phyloP scores from a whole-genome alignment of 2,113 vertebrate genomes.

The Gymnarchus niloticus region DNA sequence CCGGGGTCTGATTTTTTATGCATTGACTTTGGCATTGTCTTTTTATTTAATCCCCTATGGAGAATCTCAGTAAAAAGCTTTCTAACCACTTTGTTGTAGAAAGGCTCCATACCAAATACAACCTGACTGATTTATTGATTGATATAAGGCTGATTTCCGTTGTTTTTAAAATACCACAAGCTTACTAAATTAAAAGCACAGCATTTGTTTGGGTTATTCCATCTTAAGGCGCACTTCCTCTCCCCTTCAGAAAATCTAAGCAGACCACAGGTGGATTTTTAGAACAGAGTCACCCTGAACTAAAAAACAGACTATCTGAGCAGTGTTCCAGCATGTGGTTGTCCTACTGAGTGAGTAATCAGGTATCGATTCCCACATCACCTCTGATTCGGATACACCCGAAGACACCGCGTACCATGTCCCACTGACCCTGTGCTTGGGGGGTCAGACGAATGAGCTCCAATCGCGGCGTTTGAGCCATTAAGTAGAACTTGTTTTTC shows the following conservation, averaged over 20 bases:
- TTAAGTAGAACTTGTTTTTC: constrained; percentile 2
- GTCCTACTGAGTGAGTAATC: constrained; percentile 43
- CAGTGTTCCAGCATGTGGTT: constrained; percentile 5
- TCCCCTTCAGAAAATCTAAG: neutral
- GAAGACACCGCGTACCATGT: neutral
- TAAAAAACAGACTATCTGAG: neutral
- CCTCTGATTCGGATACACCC: constrained; percentile 23
- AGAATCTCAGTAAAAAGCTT: neutral
- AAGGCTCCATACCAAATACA: neutral
- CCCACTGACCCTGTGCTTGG: neutral
- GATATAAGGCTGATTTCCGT: neutral
- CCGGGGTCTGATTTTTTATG: neutral
- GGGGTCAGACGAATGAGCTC: neutral
- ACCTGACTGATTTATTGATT: constrained; percentile 15
- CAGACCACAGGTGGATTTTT: neutral
- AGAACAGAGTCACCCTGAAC: neutral
- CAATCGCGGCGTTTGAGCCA: neutral
- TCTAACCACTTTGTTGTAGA: neutral
- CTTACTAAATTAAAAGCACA: neutral
- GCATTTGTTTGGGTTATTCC: neutral
- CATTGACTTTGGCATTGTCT: neutral
- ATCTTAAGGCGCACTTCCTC: neutral
- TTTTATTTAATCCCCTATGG: neutral
- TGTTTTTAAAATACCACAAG: neutral
- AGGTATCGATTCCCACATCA: constrained; percentile 52